A percentile compares a stretch with the other conserved stretches of the same genome.
phyloP scores from a whole-genome alignment of 2,888 invertebrate species.

The Polydesmus complanatus region DNA sequence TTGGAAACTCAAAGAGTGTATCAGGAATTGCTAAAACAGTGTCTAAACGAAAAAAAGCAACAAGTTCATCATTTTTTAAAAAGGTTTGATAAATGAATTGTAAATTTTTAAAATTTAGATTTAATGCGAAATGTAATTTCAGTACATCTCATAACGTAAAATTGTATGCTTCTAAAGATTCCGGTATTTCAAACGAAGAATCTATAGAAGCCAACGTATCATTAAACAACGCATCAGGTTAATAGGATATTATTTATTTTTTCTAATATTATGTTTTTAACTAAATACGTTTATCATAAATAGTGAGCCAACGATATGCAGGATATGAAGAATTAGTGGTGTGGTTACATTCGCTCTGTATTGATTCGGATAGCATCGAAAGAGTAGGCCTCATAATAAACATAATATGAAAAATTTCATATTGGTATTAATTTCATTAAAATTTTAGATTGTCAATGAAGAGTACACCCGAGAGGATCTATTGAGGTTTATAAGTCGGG shows the following conservation, averaged over 20 bases:
- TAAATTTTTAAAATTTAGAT: not conserved
- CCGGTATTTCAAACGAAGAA: too few species aligned
- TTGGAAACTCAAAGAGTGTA: slow-evolving; percentile 60
- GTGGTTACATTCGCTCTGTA: not conserved
- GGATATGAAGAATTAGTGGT: not conserved
- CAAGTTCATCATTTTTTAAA: slow-evolving; percentile 44
- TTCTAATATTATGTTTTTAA: too few species aligned
- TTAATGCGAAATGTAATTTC: not conserved
- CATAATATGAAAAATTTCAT: not conserved
- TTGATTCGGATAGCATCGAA: not conserved
- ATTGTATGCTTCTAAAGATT: too few species aligned
- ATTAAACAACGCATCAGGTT: too few species aligned
- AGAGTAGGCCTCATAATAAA: not conserved
- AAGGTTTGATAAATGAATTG: slow-evolving; percentile 1
- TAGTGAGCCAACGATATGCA: too few species aligned
- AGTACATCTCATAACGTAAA: too few species aligned
- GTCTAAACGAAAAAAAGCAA: slow-evolving; percentile 52
- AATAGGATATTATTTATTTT: too few species aligned
- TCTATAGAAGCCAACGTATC: too few species aligned
- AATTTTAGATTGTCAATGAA: slow-evolving; percentile 46
- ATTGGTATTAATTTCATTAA: slow-evolving; percentile 16
- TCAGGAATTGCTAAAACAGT: slow-evolving; percentile 52
- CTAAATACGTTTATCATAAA: too few species aligned
- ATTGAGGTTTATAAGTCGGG: slow-evolving; percentile 58
- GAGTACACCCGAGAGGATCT: slow-evolving; percentile 68